Evolutionary conservation across 2,113 vertebrate genomes (phyloP).

Genomic region (Apodemus sylvaticus): DNA sequence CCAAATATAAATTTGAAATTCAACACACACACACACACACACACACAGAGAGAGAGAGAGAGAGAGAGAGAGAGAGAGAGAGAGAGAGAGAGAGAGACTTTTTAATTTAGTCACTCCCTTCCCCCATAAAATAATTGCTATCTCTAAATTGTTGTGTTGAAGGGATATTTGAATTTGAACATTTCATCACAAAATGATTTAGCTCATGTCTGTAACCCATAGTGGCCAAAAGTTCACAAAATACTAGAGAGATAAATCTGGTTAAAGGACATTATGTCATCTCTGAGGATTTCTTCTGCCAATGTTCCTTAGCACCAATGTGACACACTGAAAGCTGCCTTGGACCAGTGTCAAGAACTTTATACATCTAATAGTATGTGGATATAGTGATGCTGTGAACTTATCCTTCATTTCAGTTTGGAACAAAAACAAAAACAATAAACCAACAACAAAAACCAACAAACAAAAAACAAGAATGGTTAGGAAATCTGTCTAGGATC

Average conservation of each 20-base stretch:
- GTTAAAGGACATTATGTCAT: neutral
- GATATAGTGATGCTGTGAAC: neutral
- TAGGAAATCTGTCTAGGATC: neutral
- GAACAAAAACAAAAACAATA: neutral
- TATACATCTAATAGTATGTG: rapidly evolving
- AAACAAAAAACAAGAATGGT: neutral
- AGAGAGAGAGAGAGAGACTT: neutral
- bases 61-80: no score
- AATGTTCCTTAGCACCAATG: neutral
- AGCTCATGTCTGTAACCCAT: neutral
- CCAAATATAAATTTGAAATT: conserved; percentile 7
- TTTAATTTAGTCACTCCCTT: conserved; percentile 33
- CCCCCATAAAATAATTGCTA: conserved; percentile 7
- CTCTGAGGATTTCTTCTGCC: neutral
- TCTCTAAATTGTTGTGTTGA: neutral
- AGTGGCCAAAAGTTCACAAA: conserved; percentile 15
- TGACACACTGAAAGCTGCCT: neutral
- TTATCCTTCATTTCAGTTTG: neutral
- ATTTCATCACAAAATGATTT: conserved; percentile 54
- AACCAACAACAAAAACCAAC: neutral
- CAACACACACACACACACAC: neutral
- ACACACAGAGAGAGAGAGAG: neutral
- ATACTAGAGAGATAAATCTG: neutral
- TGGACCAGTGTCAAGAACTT: neutral
- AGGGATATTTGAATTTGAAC: conserved; percentile 51